Conservation (phyloP, 2,888 invertebrate species). For the Drosophila borealis region DNA sequence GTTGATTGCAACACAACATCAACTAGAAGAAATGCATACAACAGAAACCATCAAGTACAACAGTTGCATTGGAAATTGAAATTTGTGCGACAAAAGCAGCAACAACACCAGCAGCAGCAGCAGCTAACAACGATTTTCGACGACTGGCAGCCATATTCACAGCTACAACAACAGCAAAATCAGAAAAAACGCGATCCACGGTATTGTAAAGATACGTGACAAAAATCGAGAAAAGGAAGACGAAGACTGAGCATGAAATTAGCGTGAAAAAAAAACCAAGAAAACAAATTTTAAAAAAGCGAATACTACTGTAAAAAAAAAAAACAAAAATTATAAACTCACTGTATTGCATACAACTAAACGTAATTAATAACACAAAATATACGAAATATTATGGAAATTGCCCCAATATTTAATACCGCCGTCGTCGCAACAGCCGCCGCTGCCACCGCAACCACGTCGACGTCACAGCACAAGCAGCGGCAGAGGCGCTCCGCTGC, state of each 20-base stretch:
- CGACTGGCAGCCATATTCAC: constrained; percentile 75
- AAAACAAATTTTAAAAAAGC: constrained; percentile 17
- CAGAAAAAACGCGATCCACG: constrained; percentile 54
- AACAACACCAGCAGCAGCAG: constrained; percentile 30
- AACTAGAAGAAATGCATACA: constrained; percentile 47
- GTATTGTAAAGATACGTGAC: constrained; percentile 73
- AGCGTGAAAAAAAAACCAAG: constrained; percentile 47
- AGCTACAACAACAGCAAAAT: constrained; percentile 40
- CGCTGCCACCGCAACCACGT: constrained; percentile 57
- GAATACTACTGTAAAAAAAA: constrained; percentile 36
- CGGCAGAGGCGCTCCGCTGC: constrained; percentile 34
- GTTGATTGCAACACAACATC: constrained; percentile 54
- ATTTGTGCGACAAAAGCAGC: constrained; percentile 66
- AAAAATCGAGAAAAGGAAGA: constrained; percentile 49
- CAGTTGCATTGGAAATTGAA: constrained; percentile 75
- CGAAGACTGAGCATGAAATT: constrained; percentile 68
- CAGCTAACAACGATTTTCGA: constrained; percentile 47
- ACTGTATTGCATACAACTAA: constrained; percentile 62
- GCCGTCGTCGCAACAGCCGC: constrained; percentile 62
- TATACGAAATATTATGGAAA: constrained; percentile 70
- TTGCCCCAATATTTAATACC: constrained; percentile 66
- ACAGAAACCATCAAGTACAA: constrained; percentile 55
- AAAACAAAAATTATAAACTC: constrained; percentile 27
- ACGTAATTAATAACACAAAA: constrained; percentile 25
- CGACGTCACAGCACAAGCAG: constrained; percentile 45